These are phyloP conservation scores for Scaeva pyrastri DNA, from an alignment of 2,888 invertebrate genomes.

Conservation along the genomic window DNA sequence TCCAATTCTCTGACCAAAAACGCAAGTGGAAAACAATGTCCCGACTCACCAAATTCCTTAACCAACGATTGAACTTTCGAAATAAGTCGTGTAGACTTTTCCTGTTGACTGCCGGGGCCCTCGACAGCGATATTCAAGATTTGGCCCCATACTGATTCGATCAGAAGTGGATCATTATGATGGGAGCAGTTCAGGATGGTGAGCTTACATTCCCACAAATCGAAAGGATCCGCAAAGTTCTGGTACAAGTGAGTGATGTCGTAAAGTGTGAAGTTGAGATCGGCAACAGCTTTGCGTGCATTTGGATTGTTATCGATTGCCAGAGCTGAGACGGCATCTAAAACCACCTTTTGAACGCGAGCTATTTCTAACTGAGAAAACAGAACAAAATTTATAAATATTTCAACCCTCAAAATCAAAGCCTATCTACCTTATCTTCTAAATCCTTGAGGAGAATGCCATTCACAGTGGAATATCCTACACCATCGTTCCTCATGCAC, in stretches of 20 bases:
- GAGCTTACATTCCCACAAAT: constrained; percentile 96
- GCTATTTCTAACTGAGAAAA: constrained; percentile 89
- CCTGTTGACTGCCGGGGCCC: constrained; percentile 84
- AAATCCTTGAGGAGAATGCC: constrained; percentile 93
- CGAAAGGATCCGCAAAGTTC: constrained; percentile 95
- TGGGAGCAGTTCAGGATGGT: constrained; percentile 98
- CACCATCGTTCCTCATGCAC: constrained; percentile 95
- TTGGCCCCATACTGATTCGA: constrained; percentile 96
- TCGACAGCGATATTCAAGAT: constrained; percentile 85
- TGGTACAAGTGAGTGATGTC: constrained; percentile 96
- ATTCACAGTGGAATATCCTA: constrained; percentile 89
- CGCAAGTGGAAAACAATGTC: constrained; percentile 95
- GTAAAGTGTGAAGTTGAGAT: constrained; percentile 92
- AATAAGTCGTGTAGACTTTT: constrained; percentile 88
- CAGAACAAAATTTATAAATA: background rate
- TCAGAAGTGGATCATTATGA: constrained; percentile 93
- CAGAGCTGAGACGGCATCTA: constrained; percentile 87
- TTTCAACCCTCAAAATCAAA: background rate
- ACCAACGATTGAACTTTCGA: constrained; percentile 91
- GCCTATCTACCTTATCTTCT: constrained; percentile 90
- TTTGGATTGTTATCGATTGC: constrained; percentile 83
- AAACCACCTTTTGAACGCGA: constrained; percentile 90
- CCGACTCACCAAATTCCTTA: constrained; percentile 91
- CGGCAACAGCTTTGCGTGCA: constrained; percentile 87
- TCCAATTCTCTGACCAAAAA: constrained; percentile 92